Base-by-base conservation (phyloP, 2,797 vertebrate genomes). In the Leptoclinus maculatus region DNA sequence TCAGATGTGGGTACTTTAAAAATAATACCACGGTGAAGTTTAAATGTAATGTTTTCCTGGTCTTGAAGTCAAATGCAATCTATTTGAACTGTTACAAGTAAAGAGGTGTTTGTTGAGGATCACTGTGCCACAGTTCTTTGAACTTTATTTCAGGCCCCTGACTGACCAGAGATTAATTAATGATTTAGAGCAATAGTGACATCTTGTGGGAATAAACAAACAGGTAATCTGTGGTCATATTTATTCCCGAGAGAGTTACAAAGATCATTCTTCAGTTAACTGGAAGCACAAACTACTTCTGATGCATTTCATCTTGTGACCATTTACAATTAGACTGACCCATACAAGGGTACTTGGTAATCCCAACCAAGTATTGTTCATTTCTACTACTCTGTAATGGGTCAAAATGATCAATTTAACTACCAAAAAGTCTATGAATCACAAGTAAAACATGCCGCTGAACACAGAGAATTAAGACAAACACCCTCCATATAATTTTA, bases 191-290 rank as follows among this genome's bases (percentile, higher is more conserved):
- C 83, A 92, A 94, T 82, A 86, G 85, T 92, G 91, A 95, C 91
- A 93, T 91, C 92, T 94, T 93, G 92, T 94, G 90, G 92, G 86
- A 88, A 87, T 82, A 21, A 64, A 65, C 34, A 43, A 82, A 62
- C 32, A 62, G 27, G 27, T 79, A 21, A 74, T 66, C 3, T 60
- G 17, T 0, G 0, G 23, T 70, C 16, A 43, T 41, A 43, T 79
- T 75, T 81, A 2, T 63, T 67, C 43, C 34, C 32, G 17, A 43
- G 32, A 21, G 39, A 76, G 17, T 25, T 60, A 53, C 10, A 32
- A 19, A 25, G 7, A 47, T 9, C 25, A 59, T 38, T 68, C 11
- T 49, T 68, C 1, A 2, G 47, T 68, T 79, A 58, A 65, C 29
- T 82, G 56, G 38, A 66, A 76, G 32, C 14, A 34, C 2, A 13